Base-by-base conservation (phyloP, 2,888 invertebrate genomes). In the Alloscopus bannaensis region DNA sequence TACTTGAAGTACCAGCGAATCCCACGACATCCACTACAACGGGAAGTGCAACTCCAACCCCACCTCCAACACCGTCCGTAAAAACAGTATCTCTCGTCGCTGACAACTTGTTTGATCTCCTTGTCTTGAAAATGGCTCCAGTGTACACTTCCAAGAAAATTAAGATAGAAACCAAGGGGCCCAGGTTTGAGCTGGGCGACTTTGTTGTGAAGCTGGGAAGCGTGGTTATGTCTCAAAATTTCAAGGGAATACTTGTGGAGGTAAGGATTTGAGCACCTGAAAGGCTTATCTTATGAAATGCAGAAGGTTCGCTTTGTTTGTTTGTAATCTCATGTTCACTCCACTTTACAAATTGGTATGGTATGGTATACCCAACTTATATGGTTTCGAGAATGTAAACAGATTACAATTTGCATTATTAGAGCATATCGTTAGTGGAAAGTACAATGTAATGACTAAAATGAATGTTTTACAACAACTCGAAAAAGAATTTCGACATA, bases 131-230 rank as follows among this genome's bases (percentile, higher is more conserved):
- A 88, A 91, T 98, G 88, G 93, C 93, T 0, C 93, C 93, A 62
- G 94, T 96, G 84, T 97, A 97, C 87, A 93, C 94, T 0, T 94
- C 95, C 1, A 97, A 97, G 88, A 0, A 94, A 94, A 84, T 95
- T 93, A 88, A 95, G 94, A 89, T 90, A 69, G 90, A 90, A 84
- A 88, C 89, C 29, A 89, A 89, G 84, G 90, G 93, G 92, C 83
- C 88, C 60, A 87, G 89, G 64, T 90, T 89, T 86, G 89, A 89
- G 83, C 86, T 89, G 42, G 95, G 95, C 0, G 98, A 98, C 87
- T 98, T 98, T 88, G 92, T 95, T 84, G 94, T 98, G 2, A 98
- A 98, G 89, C 90, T 98, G 0, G 98, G 98, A 1, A 95, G 94
- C 18, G 97, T 98, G 0, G 94, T 95, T 0, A 94, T 97, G 91